These are phyloP conservation scores for Silurus meridionalis DNA, from an alignment of 2,113 vertebrate genomes.

Conservation along the genomic window DNA sequence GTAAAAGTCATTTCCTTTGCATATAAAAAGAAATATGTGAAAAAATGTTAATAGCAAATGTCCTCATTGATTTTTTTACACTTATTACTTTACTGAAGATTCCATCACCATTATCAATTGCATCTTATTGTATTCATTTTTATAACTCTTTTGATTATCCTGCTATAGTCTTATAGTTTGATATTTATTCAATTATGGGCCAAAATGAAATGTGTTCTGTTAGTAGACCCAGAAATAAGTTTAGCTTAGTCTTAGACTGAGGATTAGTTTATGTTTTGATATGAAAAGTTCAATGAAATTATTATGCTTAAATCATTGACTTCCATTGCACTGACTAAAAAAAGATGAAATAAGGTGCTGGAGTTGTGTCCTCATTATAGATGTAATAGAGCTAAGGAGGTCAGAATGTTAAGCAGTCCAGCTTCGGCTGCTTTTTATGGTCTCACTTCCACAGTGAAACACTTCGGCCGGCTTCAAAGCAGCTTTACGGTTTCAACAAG, in stretches of 20 bases:
- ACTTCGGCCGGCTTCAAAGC: constrained; percentile 62
- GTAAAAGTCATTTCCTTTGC: neutral
- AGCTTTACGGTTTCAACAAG: constrained; percentile 54
- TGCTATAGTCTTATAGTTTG: neutral
- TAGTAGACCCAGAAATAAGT: neutral
- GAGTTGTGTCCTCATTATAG: constrained; percentile 34
- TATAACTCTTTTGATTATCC: neutral
- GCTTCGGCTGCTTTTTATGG: constrained; percentile 55
- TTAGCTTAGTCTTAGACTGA: neutral
- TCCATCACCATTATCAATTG: neutral
- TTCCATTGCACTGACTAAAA: neutral
- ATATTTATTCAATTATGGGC: neutral
- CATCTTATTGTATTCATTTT: neutral
- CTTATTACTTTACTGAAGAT: neutral
- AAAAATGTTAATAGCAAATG: too few species aligned
- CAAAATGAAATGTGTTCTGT: neutral
- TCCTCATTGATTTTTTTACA: neutral
- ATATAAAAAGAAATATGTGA: neutral
- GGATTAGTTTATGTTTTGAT: neutral
- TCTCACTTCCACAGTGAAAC: constrained; percentile 44
- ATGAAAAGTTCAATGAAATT: neutral
- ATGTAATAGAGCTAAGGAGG: constrained; percentile 39
- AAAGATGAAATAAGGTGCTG: neutral
- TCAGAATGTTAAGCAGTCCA: constrained; percentile 49
- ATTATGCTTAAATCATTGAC: neutral